Base-by-base conservation (phyloP, 1,140 invertebrate genomes). In the Trachymyrmex septentrionalis region DNA sequence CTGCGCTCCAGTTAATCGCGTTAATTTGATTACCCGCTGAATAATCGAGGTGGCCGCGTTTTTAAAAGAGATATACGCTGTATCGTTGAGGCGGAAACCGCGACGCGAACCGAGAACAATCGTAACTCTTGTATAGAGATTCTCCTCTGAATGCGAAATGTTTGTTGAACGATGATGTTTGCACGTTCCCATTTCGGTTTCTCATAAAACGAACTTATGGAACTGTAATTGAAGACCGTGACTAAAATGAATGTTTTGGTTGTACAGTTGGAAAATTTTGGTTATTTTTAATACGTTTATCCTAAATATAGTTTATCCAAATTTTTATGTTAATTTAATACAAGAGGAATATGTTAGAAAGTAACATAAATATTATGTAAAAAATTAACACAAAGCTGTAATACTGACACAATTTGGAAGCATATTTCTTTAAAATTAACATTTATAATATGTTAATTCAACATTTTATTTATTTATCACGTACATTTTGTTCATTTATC, bases 11-110 rank as follows among this genome's bases (percentile, higher is more conserved):
- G 59, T 85, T 78, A 66, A 85, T 78, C 48, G 73, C 30, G 73
- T 85, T 85, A 85, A 85, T 85, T 85, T 85, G n/a, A 78, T 85
- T 85, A 85, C 16, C 48, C 57, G n/a, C 21, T 66, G 12, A 78
- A 66, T 66, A 78, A 78, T 64, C 61, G 63, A 61, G 69, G 55
- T 75, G 80, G 50, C 38, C 69, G 55, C 55, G 55, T 75, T 84
- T 44, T 84, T 61, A 73, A 73, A 75, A 84, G 44, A 84, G 53
- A 72, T 38, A 72, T 38, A 34, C 53, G 67, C 24, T 19, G n/a
- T 12, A 57, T 61, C 27, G 21, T 57, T 57, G 38, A 48, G 7
- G 9, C 12, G 38, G 14, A n/a, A 30, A 30, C 14, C 19, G 59
- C 34, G 30, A 27, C 57, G 27, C 48, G 7, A 48, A 38, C n/a